A percentile compares a stretch with the other conserved stretches of the same genome.
phyloP scores from a whole-genome alignment of 2,113 vertebrate species.

The Sebastes schlegelii region DNA sequence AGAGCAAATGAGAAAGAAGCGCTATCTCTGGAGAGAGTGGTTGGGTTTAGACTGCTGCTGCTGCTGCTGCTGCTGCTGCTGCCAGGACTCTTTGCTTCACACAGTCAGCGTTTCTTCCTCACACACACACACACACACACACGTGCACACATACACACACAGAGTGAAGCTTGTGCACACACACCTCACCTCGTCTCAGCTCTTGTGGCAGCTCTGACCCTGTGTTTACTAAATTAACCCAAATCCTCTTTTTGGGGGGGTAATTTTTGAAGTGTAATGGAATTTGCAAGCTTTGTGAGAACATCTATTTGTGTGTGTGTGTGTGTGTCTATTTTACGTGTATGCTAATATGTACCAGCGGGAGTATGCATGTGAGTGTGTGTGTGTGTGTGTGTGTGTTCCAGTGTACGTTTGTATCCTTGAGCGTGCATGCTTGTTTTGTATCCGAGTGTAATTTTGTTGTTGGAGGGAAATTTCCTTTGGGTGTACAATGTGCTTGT shows the following conservation, averaged over 20 bases:
- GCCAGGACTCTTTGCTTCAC: constrained; percentile 92
- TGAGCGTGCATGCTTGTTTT: constrained; percentile 42
- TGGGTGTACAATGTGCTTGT: constrained; percentile 64
- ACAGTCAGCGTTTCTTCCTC: constrained; percentile 93
- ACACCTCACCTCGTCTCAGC: constrained; percentile 88
- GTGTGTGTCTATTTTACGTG: constrained; percentile 34
- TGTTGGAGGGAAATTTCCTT: constrained; percentile 60
- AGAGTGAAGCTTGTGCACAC: constrained; percentile 23
- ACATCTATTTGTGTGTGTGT: constrained; percentile 65
- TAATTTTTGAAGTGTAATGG: constrained; percentile 95
- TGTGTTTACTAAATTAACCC: constrained; percentile 99
- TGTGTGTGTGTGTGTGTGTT: constrained; percentile 12
- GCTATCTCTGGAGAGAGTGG: constrained; percentile 92
- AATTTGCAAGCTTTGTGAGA: constrained; percentile 92
- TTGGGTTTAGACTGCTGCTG: constrained; percentile 94
- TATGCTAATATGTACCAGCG: constrained; percentile 28
- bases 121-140: constrained; percentile 13
- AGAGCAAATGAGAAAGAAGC: constrained; percentile 99
- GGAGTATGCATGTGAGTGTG: neutral
- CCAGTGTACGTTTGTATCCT: constrained; percentile 25
- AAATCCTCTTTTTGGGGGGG: constrained; percentile 85
- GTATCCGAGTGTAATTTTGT: constrained; percentile 67
- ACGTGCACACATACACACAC: neutral
- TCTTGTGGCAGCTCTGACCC: constrained; percentile 91
- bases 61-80: constrained; percentile 87